Base-by-base conservation (phyloP, 1,140 invertebrate species). In the Anadara kagoshimensis region DNA sequence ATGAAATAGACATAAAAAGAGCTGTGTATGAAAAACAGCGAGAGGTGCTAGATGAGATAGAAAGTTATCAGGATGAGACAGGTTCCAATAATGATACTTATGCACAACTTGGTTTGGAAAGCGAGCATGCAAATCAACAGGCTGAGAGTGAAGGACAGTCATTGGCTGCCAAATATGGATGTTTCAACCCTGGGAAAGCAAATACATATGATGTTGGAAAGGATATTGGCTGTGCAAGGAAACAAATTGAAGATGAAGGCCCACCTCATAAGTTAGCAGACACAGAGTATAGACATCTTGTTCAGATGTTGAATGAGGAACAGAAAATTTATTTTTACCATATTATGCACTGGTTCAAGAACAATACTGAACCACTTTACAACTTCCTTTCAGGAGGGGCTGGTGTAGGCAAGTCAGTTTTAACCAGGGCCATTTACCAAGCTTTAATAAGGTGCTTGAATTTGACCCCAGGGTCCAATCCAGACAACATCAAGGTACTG, bases 341-440 rank as follows among this genome's bases (percentile, higher is more conserved):
- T 49, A n/a, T 49, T 49, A 49, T 49, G 47, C 47, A 49, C 47
- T 49, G 47, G 47, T 49, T 49, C n/a, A 49, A 49, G n/a, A 49
- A 16, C n/a, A 49, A 49, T 14, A n/a, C 14, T 49, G 47, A 49
- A 16, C 47, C 47, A 16, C n/a, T 49, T 14, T 7, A 49, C 47
- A 49, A 49, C 47, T 49, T 49, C 47, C n/a, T 49, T 12, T 47
- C 61, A 61, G 76, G 76, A 18, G 76, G 76, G 54, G 72, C 76
- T 36, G 72, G 72, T 24, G 47, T 49, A 24, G 67, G 59, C 26
- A 70, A 70, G 47, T 54, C 22, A 41, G 69, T 64, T 54, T 36
- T 70, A 20, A 63, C 57, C n/a, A 66, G 18, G 43, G 66, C 68
- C 20, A 20, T 72, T n/a, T 72, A 66, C 67, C 74, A 79, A 47